Evolutionary conservation across 2,113 vertebrate genomes (phyloP).

Genomic region (Aepyceros melampus): DNA sequence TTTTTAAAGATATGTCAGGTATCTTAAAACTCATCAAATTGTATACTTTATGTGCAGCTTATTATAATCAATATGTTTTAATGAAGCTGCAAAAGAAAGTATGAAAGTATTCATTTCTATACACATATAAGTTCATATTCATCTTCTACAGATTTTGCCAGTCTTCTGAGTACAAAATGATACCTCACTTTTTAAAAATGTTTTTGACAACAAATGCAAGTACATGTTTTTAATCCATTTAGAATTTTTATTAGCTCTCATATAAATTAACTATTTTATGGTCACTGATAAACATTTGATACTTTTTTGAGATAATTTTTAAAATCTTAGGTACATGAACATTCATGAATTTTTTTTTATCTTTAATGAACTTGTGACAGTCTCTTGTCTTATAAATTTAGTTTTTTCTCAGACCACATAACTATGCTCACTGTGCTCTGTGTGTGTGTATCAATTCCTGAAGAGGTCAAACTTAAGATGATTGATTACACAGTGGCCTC

Average conservation of each 20-base stretch:
- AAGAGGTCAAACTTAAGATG: not conserved
- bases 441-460: not conserved
- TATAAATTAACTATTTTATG: not conserved
- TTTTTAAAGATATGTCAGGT: not conserved
- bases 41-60: conserved; percentile 14
- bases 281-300: not conserved
- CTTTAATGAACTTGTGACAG: not conserved
- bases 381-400: not conserved
- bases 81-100: conserved; percentile 26
- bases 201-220: not conserved
- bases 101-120: not conserved
- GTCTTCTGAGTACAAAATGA: not conserved
- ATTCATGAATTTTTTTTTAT: not conserved
- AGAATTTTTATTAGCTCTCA: not conserved
- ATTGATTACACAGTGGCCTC: not conserved
- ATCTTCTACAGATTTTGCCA: not conserved
- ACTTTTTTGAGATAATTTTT: not conserved
- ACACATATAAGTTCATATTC: not conserved
- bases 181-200: not conserved
- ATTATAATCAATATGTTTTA: not conserved
- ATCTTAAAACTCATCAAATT: conserved; percentile 41
- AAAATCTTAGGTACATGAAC: not conserved
- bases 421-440: not conserved
- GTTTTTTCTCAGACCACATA: not conserved
- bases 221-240: not conserved